Percentiles rank a stretch among this genome's conserved stretches.
Conservation (phyloP, 30 jellyfish, hydroid and myxozoan species). For the Turritopsis rubra region DNA sequence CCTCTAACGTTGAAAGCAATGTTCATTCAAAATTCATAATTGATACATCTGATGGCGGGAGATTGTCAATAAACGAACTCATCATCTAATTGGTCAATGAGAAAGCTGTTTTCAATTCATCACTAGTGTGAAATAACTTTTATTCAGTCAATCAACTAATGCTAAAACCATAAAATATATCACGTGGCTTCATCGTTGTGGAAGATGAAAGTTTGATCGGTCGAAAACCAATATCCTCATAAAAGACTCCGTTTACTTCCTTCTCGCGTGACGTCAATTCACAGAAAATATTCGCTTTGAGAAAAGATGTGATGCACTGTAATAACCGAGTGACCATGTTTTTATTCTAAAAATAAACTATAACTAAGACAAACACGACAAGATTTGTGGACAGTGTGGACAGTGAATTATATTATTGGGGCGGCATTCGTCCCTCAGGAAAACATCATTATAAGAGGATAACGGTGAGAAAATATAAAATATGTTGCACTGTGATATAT, state of each 20-base stretch:
- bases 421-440: background rate
- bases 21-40: no score
- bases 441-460: background rate
- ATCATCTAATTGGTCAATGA: no score
- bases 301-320: background rate
- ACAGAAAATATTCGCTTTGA: background rate
- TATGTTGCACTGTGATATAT: background rate
- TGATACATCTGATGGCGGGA: no score
- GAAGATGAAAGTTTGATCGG: background rate
- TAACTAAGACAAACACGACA: background rate
- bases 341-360: background rate
- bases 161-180: background rate
- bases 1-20: no score
- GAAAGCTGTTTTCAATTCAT: no score
- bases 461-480: background rate
- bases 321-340: conserved; percentile 1
- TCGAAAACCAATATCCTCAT: background rate
- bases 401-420: no score
- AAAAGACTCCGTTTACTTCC: background rate
- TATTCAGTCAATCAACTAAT: background rate
- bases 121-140: background rate
- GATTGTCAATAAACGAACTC: no score
- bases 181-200: background rate
- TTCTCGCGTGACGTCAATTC: conserved; percentile 1
- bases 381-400: no score